A percentile compares a stretch with the other conserved stretches of the same genome.
Evolutionary conservation across 2,888 invertebrate genomes (phyloP).

Genomic region (Resseliella maxima): DNA sequence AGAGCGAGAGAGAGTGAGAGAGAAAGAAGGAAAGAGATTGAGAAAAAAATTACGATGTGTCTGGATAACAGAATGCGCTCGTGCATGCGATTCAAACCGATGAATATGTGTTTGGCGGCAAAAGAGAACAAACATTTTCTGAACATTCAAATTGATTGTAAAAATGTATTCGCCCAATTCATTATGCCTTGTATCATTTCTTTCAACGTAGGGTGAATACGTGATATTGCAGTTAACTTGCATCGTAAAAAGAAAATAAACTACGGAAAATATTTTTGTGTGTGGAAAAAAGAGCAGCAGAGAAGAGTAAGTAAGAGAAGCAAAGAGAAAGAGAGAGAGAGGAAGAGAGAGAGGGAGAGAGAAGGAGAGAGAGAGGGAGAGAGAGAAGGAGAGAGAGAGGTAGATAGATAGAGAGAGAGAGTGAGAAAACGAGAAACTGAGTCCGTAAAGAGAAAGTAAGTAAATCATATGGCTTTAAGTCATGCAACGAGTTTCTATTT

Average conservation of each 20-base stretch:
- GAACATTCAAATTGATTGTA: constrained; percentile 37
- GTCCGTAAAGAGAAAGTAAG: too few species aligned
- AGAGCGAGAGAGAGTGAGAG: background rate
- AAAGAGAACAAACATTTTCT: background rate
- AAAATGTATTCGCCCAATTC: constrained; percentile 45
- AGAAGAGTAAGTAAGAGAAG: background rate
- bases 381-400: too few species aligned
- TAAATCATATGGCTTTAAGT: background rate
- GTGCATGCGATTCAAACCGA: too few species aligned
- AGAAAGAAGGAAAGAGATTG: too few species aligned
- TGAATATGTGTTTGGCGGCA: too few species aligned
- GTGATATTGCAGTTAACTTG: constrained; percentile 12
- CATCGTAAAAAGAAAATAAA: too few species aligned
- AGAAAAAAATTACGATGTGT: too few species aligned
- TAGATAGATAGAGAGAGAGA: background rate
- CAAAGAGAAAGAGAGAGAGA: too few species aligned
- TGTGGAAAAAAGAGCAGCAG: too few species aligned
- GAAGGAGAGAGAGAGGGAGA: background rate
- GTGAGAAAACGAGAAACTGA: background rate
- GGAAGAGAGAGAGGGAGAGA: too few species aligned
- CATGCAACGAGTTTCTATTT: constrained; percentile 2
- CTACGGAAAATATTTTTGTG: too few species aligned
- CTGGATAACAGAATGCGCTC: too few species aligned
- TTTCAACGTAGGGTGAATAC: constrained; percentile 9
- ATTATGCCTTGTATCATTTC: constrained; percentile 42